Evolutionary conservation across 2,797 vertebrate species (phyloP), one percentile per base, ranked within the genome.

Genomic region (Choloepus didactylus): DNA sequence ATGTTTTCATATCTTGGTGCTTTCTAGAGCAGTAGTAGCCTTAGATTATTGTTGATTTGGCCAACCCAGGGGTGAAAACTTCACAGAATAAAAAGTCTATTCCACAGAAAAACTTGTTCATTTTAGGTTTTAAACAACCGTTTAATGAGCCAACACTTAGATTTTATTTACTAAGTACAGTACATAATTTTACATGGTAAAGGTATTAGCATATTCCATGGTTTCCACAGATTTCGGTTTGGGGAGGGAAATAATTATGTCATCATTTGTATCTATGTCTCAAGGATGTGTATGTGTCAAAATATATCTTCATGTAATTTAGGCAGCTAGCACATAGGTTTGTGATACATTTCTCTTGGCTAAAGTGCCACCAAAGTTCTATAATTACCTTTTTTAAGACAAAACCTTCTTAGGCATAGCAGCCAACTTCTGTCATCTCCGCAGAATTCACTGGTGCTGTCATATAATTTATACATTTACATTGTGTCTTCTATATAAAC

Each of bases 1-100:
- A 93, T 44, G 3, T 77, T 86, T 70, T 54, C 77, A 27, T 2
- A 35, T 80, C 4, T 75, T 84, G 60, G 27, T 93, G n/a, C 59
- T 94, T 94, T 6, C 27, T 89, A 38, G 62, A 82, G 18, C 16
- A 91, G 31, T 60, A 15, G 8, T 93, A 83, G 69, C 27, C 10
- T 49, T 72, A 35, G 93, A 89, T n/a, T 80, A 31, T 83, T 54
- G 66, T 91, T 92, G 72, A 81, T 94, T 60, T 94, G 59, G 69
- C 56, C 49, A 85, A 94, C 51, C 62, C 90, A 41, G 64, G 23
- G 23, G 18, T 31, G 31, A 59, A 69, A 76, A 54, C 25, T 92
- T 95, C 80, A 72, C n/a, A 93, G 46, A 85, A 8, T 51, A 86
- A 73, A 60, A 77, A 84, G 76, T 81, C 19, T 60, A 25, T 80